Percentiles rank a stretch among this genome's conserved stretches.
phyloP scores from a whole-genome alignment of 1,140 invertebrate genomes.

The Lasioglossum baleicum region DNA sequence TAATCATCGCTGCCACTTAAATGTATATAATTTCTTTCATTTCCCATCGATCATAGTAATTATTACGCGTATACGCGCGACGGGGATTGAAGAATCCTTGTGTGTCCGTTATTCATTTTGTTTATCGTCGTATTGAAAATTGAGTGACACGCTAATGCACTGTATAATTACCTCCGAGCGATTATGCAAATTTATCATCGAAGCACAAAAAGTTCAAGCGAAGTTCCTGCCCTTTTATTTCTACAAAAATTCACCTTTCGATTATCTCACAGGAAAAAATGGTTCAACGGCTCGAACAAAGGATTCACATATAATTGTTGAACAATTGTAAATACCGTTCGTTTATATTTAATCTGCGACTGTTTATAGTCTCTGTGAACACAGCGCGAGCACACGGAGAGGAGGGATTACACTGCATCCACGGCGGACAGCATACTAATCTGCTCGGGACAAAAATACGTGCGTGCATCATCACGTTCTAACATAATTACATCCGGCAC shows the following conservation, averaged over 20 bases:
- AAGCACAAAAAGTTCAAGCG: no score
- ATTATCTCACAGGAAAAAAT: no score
- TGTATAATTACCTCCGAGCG: no score
- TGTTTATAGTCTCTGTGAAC: conserved; percentile 8
- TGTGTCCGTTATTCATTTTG: not conserved
- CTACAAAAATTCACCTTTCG: no score
- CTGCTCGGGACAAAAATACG: conserved; percentile 5
- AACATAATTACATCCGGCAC: not conserved
- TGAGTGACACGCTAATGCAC: not conserved
- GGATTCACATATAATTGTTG: no score
- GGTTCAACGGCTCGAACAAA: no score
- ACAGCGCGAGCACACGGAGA: not conserved
- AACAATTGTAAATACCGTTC: not conserved
- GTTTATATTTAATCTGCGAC: conserved; percentile 1
- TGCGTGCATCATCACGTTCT: not conserved
- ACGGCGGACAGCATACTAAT: conserved; percentile 29
- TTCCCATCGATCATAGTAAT: not conserved
- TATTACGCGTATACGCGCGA: not conserved
- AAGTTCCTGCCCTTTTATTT: no score
- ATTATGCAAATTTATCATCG: no score
- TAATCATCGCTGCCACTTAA: not conserved
- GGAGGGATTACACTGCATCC: conserved; percentile 8
- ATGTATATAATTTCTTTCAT: not conserved
- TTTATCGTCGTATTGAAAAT: not conserved
- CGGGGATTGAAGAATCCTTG: not conserved